Base-by-base conservation (phyloP, 2,888 invertebrate genomes). In the Conops quadrifasciatus region DNA sequence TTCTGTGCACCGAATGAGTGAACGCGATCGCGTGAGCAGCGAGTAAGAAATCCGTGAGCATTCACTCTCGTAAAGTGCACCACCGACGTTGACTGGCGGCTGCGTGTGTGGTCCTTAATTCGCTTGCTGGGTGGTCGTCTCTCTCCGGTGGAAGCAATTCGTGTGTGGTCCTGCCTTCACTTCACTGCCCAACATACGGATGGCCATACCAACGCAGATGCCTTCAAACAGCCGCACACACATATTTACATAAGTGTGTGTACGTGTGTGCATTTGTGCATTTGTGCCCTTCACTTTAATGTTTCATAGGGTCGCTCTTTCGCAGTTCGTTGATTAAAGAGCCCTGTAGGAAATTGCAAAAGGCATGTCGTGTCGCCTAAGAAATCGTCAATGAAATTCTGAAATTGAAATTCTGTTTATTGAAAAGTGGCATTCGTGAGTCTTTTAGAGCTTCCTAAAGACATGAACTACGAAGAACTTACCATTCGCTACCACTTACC, bases 61-160 rank as follows among this genome's bases (percentile, higher is more conserved):
- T 43, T 21, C 21, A 58, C 26, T 16, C 58, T 36, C 62, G 24
- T 62, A 21, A 7, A 64, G 19, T 28, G 19, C 49, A 28, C 16
- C 47, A 45, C 58, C 58, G 43, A 60, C 19, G 47, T 28, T 59
- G 59, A 16, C 53, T 56, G 66, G n/a, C n/a, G n/a, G n/a, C n/a
- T n/a, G n/a, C n/a, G n/a, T 21, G 67, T 67, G 67, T 67, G 67
- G 67, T 67, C 67, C 67, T 67, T 67, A 67, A 67, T 67, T 60
- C 67, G 49, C 60, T 60, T 60, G 49, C 47, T 60, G 67, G 67
- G 67, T 67, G 67, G 60, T 60, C 67, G 26, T 7, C n/a, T n/a
- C n/a, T n/a, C n/a, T n/a, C n/a, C n/a, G n/a, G n/a, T n/a, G n/a
- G 30, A 28, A 28, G 60, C n/a, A 28, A 45, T 47, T 59, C 59